Conservation (phyloP, 2,113 vertebrate species). For the Pongo abelii region DNA sequence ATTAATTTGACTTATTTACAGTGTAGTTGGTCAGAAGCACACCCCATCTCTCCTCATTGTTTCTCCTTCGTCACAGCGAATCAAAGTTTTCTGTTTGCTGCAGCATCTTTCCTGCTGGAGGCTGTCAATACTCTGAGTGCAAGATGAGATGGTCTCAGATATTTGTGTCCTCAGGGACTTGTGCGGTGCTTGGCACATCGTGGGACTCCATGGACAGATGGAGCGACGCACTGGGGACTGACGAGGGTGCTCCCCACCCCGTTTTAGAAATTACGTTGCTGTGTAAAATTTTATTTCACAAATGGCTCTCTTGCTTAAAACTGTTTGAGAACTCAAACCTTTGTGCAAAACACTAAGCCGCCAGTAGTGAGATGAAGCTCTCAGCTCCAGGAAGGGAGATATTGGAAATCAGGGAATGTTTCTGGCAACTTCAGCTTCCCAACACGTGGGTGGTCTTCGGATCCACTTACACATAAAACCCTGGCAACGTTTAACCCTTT, state of each 20-base stretch:
- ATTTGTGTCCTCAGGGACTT: background rate
- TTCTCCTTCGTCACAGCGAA: background rate
- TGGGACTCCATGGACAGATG: fast-evolving
- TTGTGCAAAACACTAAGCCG: background rate
- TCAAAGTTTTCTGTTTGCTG: background rate
- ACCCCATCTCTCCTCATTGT: fast-evolving
- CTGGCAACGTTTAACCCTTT: background rate
- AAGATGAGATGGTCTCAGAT: fast-evolving
- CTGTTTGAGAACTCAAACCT: background rate
- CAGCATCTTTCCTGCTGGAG: fast-evolving
- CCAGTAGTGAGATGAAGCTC: background rate
- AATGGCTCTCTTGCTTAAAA: background rate
- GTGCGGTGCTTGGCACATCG: fast-evolving
- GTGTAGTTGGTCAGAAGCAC: background rate
- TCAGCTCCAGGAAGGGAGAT: background rate
- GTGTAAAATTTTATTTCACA: background rate
- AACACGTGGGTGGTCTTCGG: background rate
- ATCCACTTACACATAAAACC: background rate
- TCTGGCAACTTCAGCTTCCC: background rate
- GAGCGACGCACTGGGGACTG: fast-evolving
- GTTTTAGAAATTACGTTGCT: background rate
- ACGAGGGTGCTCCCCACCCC: no score
- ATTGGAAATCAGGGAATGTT: background rate
- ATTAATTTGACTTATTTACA: fast-evolving
- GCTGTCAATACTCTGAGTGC: fast-evolving